Evolutionary conservation across 2,888 invertebrate genomes (phyloP).

Genomic region (Drosophila eohydei): DNA sequence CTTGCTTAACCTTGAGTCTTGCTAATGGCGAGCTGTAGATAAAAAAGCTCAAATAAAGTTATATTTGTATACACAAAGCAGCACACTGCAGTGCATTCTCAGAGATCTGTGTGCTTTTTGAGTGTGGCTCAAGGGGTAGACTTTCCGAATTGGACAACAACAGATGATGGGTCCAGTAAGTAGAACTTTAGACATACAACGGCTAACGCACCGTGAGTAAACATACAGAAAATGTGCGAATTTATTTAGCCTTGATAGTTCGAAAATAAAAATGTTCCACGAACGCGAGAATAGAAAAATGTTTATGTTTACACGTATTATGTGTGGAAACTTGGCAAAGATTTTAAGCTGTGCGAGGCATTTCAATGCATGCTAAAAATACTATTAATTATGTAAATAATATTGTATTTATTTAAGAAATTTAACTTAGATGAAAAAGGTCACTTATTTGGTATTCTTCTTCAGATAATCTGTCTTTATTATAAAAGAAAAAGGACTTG

Average conservation of each 20-base stretch:
- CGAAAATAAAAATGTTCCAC: conserved; percentile 57
- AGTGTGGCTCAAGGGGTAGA: conserved; percentile 43
- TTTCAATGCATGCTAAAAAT: background rate
- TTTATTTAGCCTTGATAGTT: conserved; percentile 77
- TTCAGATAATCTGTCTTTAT: background rate
- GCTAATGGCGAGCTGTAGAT: conserved; percentile 47
- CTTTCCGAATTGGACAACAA: conserved; percentile 9
- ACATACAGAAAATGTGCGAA: conserved; percentile 65
- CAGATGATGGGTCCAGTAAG: conserved; percentile 4
- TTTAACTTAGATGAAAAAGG: background rate
- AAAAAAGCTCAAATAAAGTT: conserved; percentile 30
- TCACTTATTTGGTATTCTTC: background rate
- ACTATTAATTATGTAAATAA: background rate
- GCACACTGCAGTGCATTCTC: background rate
- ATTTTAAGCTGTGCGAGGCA: conserved; percentile 1
- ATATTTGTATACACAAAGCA: conserved; percentile 16
- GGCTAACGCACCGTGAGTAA: conserved; percentile 26
- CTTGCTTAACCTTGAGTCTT: conserved; percentile 55
- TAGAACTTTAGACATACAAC: conserved; percentile 20
- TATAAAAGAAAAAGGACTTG: too few relatives aligned
- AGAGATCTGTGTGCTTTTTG: conserved; percentile 13
- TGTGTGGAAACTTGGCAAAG: conserved; percentile 12
- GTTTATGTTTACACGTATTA: conserved; percentile 46
- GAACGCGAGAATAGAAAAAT: conserved; percentile 27
- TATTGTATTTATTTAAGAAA: background rate